Conservation (phyloP, 2,888 invertebrate species). For the Hermodice carunculata region DNA sequence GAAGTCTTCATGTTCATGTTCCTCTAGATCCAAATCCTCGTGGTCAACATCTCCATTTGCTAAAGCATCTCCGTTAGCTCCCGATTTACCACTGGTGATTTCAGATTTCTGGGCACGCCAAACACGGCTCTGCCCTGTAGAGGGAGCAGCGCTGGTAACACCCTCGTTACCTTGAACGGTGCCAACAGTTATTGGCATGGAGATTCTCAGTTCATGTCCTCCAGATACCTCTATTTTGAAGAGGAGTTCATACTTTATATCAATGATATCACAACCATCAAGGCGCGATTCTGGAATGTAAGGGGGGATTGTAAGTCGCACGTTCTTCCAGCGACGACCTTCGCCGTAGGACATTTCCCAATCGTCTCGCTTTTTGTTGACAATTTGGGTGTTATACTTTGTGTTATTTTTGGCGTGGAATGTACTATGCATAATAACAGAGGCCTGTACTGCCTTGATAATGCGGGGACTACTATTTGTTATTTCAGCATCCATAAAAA, state of each 20-base stretch:
- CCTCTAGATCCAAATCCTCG: constrained; percentile 11
- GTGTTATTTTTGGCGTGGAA: constrained; percentile 60
- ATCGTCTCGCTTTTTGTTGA: constrained; percentile 66
- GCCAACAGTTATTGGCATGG: constrained; percentile 62
- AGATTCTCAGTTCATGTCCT: constrained; percentile 53
- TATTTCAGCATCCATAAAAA: constrained; percentile 63
- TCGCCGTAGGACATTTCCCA: constrained; percentile 61
- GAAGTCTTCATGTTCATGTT: constrained; percentile 26
- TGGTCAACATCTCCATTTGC: background rate
- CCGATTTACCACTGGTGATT: too few relatives aligned
- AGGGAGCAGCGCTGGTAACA: too few relatives aligned
- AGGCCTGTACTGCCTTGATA: constrained; percentile 40
- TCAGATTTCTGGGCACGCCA: too few relatives aligned
- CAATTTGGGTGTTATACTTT: constrained; percentile 48
- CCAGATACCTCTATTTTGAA: constrained; percentile 63
- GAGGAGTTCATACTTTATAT: constrained; percentile 62
- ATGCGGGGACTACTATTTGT: constrained; percentile 56
- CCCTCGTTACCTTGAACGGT: constrained; percentile 34
- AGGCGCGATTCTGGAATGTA: constrained; percentile 61
- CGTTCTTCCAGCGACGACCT: constrained; percentile 64
- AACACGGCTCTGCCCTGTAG: too few relatives aligned
- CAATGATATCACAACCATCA: constrained; percentile 67
- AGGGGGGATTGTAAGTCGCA: constrained; percentile 35
- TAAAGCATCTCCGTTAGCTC: background rate
- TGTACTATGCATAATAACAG: constrained; percentile 60